These are phyloP conservation scores for Globodera rostochiensis DNA, from an alignment of 1,140 invertebrate species.

Conservation along the genomic window DNA sequence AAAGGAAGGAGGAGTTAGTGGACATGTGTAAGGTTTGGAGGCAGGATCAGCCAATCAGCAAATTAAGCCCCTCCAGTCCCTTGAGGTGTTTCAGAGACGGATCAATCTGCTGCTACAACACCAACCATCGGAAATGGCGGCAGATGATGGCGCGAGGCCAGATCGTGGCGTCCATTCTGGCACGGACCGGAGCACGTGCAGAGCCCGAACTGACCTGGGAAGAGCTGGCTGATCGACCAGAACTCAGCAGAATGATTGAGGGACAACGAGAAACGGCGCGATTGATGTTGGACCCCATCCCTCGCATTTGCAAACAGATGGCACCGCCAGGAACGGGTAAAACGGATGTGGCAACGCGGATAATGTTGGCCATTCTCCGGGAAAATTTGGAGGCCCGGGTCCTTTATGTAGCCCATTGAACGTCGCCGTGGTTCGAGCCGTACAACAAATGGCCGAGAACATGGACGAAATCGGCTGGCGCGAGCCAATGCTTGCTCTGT, in stretches of 20 bases:
- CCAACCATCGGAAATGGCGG: not conserved
- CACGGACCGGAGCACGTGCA: not conserved
- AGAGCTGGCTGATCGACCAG: not conserved
- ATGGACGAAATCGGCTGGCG: constrained; percentile 2
- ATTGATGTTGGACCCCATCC: not conserved
- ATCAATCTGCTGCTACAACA: not conserved
- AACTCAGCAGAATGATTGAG: not conserved
- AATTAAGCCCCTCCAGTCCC: constrained; percentile 4
- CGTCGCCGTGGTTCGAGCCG: constrained; percentile 9
- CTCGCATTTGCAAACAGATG: not conserved
- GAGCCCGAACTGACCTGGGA: not conserved
- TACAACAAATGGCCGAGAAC: constrained; percentile 3
- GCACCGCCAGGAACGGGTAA: constrained; percentile 11
- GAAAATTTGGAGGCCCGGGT: constrained; percentile 8
- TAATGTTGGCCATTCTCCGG: not conserved
- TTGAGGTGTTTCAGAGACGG: not conserved
- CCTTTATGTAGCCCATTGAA: constrained; percentile 9
- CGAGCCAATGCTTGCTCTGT: not conserved
- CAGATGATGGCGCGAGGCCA: not conserved
- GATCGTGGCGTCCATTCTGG: not conserved
- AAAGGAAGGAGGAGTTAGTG: constrained; percentile 6
- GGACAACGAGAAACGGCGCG: not conserved
- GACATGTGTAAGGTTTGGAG: constrained; percentile 13
- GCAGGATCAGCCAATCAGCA: constrained; percentile 7
- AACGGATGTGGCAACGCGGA: not conserved